Conservation (phyloP, 2,888 invertebrate genomes). For the Amphipoea oculea region DNA sequence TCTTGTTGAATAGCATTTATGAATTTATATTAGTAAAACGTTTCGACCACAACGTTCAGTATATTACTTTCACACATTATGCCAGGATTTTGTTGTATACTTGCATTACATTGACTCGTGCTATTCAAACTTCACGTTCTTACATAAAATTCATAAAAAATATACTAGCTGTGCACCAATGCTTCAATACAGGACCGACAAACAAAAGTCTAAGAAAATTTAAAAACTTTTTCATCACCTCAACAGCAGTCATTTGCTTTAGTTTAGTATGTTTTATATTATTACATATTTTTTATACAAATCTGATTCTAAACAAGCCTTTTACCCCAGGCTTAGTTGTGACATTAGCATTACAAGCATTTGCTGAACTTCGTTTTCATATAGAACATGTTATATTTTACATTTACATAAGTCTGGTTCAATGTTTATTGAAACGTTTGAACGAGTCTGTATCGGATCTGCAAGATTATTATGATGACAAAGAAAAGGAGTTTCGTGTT, state of each 20-base stretch:
- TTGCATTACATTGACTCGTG: not conserved
- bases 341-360: not conserved
- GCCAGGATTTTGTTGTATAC: not conserved
- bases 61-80: not conserved
- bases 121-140: slow-evolving; percentile 13
- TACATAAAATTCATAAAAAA: slow-evolving; percentile 1
- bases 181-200: not conserved
- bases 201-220: not conserved
- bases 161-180: not conserved
- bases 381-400: slow-evolving; percentile 28
- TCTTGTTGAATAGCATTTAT: not conserved
- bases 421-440: not conserved
- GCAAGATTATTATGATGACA: not conserved
- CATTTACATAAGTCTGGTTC: slow-evolving; percentile 7
- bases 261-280: not conserved
- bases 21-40: no score
- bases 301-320: rapidly evolving
- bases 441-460: slow-evolving; percentile 13
- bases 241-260: not conserved
- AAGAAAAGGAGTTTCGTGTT: not conserved
- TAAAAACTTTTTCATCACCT: not conserved
- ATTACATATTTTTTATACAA: not conserved
- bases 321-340: rapidly evolving
- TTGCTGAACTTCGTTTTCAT: slow-evolving; percentile 21
- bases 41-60: rapidly evolving